A percentile compares a stretch with the other conserved stretches of the same genome.
These are phyloP conservation scores for Eulacestoma nigropectus DNA, from an alignment of 2,113 vertebrate species.

Conservation along the genomic window DNA sequence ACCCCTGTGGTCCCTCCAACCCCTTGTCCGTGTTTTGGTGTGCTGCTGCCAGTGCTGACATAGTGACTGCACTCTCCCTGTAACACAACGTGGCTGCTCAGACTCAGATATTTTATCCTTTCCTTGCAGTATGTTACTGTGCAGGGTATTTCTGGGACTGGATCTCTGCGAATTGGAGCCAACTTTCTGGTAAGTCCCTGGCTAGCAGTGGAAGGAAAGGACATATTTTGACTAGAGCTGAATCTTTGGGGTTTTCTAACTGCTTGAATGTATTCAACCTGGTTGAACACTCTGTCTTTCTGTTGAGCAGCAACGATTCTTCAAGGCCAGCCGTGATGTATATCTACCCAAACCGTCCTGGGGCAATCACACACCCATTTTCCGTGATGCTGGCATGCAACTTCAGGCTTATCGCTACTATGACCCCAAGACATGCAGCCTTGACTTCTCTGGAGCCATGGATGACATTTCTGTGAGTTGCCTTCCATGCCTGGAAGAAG, in stretches of 20 bases:
- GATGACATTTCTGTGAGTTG: constrained; percentile 93
- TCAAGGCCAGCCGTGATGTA: constrained; percentile 82
- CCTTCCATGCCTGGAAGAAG: background rate
- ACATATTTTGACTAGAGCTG: background rate
- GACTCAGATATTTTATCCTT: background rate
- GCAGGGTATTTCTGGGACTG: constrained; percentile 96
- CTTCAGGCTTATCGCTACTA: constrained; percentile 93
- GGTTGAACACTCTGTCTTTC: background rate
- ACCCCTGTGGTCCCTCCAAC: background rate
- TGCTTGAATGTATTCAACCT: background rate
- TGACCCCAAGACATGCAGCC: constrained; percentile 90
- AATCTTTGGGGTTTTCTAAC: background rate
- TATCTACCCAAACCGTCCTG: constrained; percentile 94
- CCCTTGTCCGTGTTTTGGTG: background rate
- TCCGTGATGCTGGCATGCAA: constrained; percentile 92
- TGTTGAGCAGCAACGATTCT: constrained; percentile 85
- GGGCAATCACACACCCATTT: constrained; percentile 98
- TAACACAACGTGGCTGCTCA: background rate
- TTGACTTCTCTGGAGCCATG: constrained; percentile 90
- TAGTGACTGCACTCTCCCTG: background rate
- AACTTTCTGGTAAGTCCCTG: constrained; percentile 85
- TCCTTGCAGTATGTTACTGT: constrained; percentile 84
- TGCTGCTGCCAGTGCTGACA: background rate
- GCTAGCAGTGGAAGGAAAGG: background rate
- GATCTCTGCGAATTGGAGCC: constrained; percentile 89